A percentile compares a stretch with the other conserved stretches of the same genome.
Conservation (phyloP, 1,140 invertebrate species). For the Paracyclopina nana region DNA sequence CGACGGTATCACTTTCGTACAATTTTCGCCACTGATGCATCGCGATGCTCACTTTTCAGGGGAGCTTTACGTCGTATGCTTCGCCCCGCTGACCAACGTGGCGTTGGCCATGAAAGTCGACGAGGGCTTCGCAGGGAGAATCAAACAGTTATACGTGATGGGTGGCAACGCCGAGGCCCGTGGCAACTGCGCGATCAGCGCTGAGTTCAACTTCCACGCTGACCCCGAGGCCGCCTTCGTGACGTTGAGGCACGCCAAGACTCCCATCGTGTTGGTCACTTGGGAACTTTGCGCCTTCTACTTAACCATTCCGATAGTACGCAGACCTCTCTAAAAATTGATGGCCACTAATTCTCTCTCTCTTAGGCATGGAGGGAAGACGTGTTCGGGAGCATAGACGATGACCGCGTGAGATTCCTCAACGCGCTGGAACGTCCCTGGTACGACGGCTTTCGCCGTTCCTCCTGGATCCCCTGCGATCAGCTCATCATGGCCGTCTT, state of each 20-base stretch:
- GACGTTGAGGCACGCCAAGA: slow-evolving; percentile 26
- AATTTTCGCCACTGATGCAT: too few relatives aligned
- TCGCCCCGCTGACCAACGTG: slow-evolving; percentile 41
- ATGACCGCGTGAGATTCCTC: neutral
- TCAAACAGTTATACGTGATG: slow-evolving; percentile 35
- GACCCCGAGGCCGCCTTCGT: slow-evolving; percentile 42
- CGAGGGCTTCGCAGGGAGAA: slow-evolving; percentile 29
- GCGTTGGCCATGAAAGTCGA: slow-evolving; percentile 36
- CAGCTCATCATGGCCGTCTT: slow-evolving; percentile 6
- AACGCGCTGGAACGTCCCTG: neutral
- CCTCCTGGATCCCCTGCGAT: neutral
- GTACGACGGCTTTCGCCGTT: neutral
- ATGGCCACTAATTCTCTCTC: neutral
- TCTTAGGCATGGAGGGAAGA: slow-evolving; percentile 3
- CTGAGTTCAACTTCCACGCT: slow-evolving; percentile 43
- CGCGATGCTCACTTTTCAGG: slow-evolving; percentile 21
- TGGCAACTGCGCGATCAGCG: slow-evolving; percentile 31
- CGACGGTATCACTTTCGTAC: too few relatives aligned
- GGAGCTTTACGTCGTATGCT: slow-evolving; percentile 29
- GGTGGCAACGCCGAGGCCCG: slow-evolving; percentile 35
- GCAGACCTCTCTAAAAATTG: neutral
- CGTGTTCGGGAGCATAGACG: slow-evolving; percentile 2
- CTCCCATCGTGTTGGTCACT: slow-evolving; percentile 22
- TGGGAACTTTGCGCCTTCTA: slow-evolving; percentile 24
- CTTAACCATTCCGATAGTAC: slow-evolving; percentile 17